phyloP scores from a whole-genome alignment of 1,140 invertebrate species.

The Drosophila biarmipes region DNA sequence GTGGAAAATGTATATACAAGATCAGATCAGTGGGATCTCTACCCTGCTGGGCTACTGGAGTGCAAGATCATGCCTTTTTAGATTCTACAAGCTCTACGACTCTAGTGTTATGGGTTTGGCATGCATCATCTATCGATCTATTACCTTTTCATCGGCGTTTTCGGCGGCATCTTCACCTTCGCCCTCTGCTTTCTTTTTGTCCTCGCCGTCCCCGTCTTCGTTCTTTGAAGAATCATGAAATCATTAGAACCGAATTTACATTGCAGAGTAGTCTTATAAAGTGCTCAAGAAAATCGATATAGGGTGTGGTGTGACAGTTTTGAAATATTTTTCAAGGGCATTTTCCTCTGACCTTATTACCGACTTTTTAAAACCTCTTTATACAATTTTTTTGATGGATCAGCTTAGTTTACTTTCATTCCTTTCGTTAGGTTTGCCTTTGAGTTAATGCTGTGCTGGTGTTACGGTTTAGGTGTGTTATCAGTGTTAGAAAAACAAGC shows the following conservation, averaged over 20 bases:
- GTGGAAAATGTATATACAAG: conserved; percentile 61
- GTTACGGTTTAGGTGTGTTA: conserved; percentile 34
- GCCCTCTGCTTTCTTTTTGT: conserved; percentile 51
- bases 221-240: conserved; percentile 46
- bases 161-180: conserved; percentile 37
- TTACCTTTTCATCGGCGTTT: conserved; percentile 68
- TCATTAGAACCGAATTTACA: conserved; percentile 21
- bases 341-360: not conserved
- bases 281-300: not conserved
- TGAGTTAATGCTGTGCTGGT: conserved; percentile 3
- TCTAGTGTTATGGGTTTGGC: conserved; percentile 39
- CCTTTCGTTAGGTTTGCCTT: not conserved
- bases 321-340: not conserved
- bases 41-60: conserved; percentile 10
- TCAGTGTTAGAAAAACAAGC: conserved; percentile 67
- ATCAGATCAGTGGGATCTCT: conserved; percentile 31
- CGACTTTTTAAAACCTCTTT: not conserved
- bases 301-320: not conserved
- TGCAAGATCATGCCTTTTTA: conserved; percentile 51
- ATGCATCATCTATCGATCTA: conserved; percentile 32
- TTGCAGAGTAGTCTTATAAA: conserved; percentile 6
- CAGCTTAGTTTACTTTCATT: not conserved
- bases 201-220: conserved; percentile 41
- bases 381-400: not conserved
- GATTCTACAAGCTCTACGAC: conserved; percentile 38